A percentile compares a stretch with the other conserved stretches of the same genome.
phyloP scores from a whole-genome alignment of 1,140 invertebrate genomes.

The Drosophila ogumai region DNA sequence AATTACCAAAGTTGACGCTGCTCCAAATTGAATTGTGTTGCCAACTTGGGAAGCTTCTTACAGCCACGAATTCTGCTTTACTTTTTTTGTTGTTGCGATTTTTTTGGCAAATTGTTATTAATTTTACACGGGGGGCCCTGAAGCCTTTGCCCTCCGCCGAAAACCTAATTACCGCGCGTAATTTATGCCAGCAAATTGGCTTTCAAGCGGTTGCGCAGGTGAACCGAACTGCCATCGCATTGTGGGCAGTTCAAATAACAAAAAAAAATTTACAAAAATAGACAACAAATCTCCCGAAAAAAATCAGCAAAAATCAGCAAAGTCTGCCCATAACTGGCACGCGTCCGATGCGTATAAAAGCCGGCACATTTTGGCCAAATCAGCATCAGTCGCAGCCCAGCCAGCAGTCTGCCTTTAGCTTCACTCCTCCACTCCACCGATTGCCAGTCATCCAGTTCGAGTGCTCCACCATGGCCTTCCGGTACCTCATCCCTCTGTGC shows the following conservation, averaged over 20 bases:
- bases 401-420: conserved; percentile 38
- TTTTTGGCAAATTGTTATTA: conserved; percentile 79
- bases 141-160: conserved; percentile 16
- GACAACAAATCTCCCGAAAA: conserved; percentile 1
- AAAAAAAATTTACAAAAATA: conserved; percentile 10
- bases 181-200: conserved; percentile 73
- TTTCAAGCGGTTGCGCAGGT: conserved; percentile 63
- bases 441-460: conserved; percentile 21
- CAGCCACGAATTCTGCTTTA: conserved; percentile 24
- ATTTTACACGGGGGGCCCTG: conserved; percentile 66
- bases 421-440: conserved; percentile 5
- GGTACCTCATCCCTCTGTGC: conserved; percentile 84
- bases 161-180: conserved; percentile 75
- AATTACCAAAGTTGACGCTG: conserved; percentile 79
- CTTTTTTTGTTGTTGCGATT: conserved; percentile 9
- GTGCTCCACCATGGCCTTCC: conserved; percentile 73
- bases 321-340: conserved; percentile 50
- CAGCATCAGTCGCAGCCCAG: conserved; percentile 70
- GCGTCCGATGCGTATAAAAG: conserved; percentile 77
- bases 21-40: conserved; percentile 80
- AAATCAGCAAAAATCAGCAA: not conserved
- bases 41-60: conserved; percentile 71
- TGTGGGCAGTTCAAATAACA: conserved; percentile 67
- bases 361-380: conserved; percentile 60
- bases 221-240: conserved; percentile 50